A percentile compares a stretch with the other conserved stretches of the same genome.
Evolutionary conservation across 2,888 invertebrate species (phyloP).

Genomic region (Callyntrura guangdongensis): DNA sequence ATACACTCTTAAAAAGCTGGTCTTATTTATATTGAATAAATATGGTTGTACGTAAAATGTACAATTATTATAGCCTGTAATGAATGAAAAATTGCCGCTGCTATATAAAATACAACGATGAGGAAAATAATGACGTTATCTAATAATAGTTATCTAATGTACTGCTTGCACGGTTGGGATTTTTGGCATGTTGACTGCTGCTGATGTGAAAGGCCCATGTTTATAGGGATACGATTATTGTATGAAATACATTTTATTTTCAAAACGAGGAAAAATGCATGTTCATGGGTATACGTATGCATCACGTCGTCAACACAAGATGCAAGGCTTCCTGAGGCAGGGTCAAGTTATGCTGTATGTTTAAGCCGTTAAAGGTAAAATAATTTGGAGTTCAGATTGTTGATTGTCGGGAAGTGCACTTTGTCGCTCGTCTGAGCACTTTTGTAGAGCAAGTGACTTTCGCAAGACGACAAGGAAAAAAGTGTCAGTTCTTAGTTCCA

Average conservation of each 20-base stretch:
- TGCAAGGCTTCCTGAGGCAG: slow-evolving; percentile 12
- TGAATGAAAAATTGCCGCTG: slow-evolving; percentile 59
- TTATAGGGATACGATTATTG: not conserved
- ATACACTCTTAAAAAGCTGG: not conserved
- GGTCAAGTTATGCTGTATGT: not conserved
- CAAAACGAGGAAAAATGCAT: not conserved
- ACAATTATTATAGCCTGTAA: slow-evolving; percentile 39
- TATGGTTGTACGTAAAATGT: slow-evolving; percentile 19
- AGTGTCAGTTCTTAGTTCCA: slow-evolving; percentile 43
- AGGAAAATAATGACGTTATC: slow-evolving; percentile 59
- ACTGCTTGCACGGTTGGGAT: slow-evolving; percentile 19
- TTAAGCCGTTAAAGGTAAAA: not conserved
- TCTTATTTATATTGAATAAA: slow-evolving; percentile 3
- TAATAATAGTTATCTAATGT: slow-evolving; percentile 39
- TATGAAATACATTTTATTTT: not conserved
- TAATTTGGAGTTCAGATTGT: slow-evolving; percentile 2
- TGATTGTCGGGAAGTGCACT: not conserved
- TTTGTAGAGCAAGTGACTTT: slow-evolving; percentile 23
- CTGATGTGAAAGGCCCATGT: slow-evolving; percentile 2
- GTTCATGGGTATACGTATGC: not conserved
- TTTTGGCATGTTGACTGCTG: not conserved
- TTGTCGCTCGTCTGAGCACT: not conserved
- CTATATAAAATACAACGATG: slow-evolving; percentile 33
- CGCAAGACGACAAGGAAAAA: not conserved
- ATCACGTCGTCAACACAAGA: slow-evolving; percentile 3